Conservation (phyloP, 2,888 invertebrate genomes). For the Geophilus truncorum region DNA sequence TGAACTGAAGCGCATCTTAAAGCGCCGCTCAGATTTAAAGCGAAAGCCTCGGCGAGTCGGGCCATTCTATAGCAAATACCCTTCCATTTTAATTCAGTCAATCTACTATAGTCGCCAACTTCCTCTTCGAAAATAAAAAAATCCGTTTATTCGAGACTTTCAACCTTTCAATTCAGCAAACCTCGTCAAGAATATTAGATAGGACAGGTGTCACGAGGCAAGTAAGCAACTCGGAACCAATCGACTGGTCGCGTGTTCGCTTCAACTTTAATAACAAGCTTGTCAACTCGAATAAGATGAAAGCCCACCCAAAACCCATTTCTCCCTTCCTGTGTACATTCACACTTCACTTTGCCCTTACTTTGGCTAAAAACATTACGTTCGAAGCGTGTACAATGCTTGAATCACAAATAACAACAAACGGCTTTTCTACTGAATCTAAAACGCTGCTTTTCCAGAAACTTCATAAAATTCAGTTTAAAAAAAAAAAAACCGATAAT, state of each 20-base stretch:
- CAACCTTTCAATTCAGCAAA: not conserved
- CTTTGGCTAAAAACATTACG: not conserved
- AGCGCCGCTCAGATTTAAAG: no score
- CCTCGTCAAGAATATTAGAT: not conserved
- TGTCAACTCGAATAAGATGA: constrained; percentile 7
- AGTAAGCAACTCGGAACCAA: not conserved
- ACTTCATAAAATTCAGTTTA: no score
- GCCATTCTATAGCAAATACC: no score
- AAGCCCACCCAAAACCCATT: not conserved
- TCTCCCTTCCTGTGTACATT: not conserved
- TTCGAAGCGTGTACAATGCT: not conserved
- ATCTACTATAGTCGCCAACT: not conserved
- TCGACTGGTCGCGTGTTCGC: not conserved
- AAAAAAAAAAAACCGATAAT: no score
- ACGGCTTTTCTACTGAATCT: no score
- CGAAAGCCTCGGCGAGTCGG: no score
- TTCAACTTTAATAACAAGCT: constrained; percentile 22
- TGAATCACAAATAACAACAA: not conserved
- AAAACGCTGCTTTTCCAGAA: no score
- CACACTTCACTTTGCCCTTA: not conserved
- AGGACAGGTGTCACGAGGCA: constrained; percentile 2
- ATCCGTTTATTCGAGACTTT: not conserved
- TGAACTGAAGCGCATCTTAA: no score
- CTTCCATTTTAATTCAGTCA: not conserved
- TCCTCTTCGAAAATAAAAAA: not conserved